Percentiles rank a stretch among this genome's conserved stretches.
phyloP scores from a whole-genome alignment of 2,797 vertebrate species.

The Dallia pectoralis region DNA sequence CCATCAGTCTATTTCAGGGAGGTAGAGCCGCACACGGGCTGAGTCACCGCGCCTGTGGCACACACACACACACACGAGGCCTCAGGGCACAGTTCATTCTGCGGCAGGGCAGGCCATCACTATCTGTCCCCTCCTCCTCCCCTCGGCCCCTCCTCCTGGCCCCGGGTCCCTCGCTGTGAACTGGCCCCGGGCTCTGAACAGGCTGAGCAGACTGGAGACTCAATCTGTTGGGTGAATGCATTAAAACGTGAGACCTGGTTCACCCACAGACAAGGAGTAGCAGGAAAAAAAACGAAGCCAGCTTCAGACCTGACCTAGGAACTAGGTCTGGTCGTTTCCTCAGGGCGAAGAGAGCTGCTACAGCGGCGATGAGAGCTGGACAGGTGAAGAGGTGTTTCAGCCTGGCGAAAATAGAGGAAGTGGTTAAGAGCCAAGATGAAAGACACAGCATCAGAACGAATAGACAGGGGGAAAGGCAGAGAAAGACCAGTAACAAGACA shows the following conservation, averaged over 20 bases:
- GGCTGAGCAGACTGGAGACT: constrained; percentile 70
- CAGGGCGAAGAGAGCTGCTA: neutral
- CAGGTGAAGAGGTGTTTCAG: neutral
- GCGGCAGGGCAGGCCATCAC: constrained; percentile 70
- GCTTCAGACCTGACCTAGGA: constrained; percentile 36
- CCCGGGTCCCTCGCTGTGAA: constrained; percentile 62
- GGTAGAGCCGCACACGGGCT: constrained; percentile 70
- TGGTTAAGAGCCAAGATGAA: neutral
- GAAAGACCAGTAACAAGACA: neutral
- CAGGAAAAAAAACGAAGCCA: constrained; percentile 65
- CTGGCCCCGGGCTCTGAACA: constrained; percentile 66
- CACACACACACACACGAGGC: constrained; percentile 43
- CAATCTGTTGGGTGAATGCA: constrained; percentile 79
- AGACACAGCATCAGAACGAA: neutral
- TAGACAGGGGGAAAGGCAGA: neutral
- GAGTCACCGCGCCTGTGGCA: constrained; percentile 66
- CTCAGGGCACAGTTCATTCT: constrained; percentile 63
- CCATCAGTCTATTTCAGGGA: constrained; percentile 75
- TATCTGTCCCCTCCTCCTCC: neutral
- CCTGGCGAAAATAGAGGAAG: neutral
- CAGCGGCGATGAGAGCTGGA: constrained; percentile 37
- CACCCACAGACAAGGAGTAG: constrained; percentile 41
- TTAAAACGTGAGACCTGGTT: constrained; percentile 61
- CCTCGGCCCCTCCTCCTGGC: constrained; percentile 17
- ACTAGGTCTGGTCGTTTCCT: neutral